phyloP scores from a whole-genome alignment of 1,140 invertebrate genomes.

The Caenorhabditis briggsae region DNA sequence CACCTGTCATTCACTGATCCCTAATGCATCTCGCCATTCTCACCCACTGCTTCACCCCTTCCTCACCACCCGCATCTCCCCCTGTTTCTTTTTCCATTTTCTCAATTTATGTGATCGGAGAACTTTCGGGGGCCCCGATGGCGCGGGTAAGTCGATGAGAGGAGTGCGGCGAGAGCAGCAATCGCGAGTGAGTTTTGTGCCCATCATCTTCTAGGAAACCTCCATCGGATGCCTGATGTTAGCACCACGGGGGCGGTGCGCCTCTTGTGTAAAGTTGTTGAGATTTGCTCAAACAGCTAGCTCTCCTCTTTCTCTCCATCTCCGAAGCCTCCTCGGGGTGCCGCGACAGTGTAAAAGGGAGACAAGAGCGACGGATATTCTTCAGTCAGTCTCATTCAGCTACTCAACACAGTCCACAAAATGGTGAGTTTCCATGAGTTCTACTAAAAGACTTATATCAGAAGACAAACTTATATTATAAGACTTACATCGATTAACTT shows the following conservation, averaged over 20 bases:
- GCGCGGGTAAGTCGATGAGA: slow-evolving; percentile 35
- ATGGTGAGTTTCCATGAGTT: slow-evolving; percentile 39
- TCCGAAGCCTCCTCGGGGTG: slow-evolving; percentile 1
- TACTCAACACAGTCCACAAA: slow-evolving; percentile 52
- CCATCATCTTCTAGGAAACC: slow-evolving; percentile 55
- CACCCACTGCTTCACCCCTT: not conserved
- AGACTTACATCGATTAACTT: not conserved
- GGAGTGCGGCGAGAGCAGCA: not conserved
- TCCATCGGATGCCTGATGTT: slow-evolving; percentile 49
- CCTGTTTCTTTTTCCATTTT: not conserved
- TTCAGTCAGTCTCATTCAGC: slow-evolving; percentile 53
- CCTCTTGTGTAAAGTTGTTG: slow-evolving; percentile 56
- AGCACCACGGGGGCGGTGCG: slow-evolving; percentile 54
- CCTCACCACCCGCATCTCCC: no score
- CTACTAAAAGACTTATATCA: not conserved
- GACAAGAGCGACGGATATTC: slow-evolving; percentile 48
- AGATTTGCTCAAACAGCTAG: slow-evolving; percentile 52
- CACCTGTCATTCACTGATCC: not conserved
- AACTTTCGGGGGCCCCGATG: not conserved
- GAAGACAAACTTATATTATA: not conserved
- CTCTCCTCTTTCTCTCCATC: not conserved
- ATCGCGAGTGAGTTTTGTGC: not conserved
- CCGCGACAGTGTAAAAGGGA: slow-evolving; percentile 45
- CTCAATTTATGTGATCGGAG: slow-evolving; percentile 26
- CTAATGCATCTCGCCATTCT: not conserved